phyloP scores from a whole-genome alignment of 1,140 invertebrate species.

The Leucophenga varia region DNA sequence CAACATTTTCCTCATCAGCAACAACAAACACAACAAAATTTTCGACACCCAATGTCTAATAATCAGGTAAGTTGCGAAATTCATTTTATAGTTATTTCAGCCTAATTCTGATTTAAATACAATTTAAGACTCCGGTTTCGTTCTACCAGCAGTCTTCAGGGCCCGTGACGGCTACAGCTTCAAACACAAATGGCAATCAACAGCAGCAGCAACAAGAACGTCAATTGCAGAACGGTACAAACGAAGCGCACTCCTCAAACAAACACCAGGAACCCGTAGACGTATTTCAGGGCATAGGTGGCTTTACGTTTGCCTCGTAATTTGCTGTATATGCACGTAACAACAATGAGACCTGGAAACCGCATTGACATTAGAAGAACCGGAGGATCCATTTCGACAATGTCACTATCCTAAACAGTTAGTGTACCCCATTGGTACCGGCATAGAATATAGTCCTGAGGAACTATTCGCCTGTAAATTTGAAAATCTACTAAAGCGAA shows the following conservation, averaged over 20 bases:
- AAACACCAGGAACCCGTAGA: background rate
- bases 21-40: background rate
- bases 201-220: slow-evolving; percentile 9
- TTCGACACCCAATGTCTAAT: background rate
- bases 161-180: too few relatives aligned
- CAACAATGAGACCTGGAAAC: slow-evolving; percentile 53
- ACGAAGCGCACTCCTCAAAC: slow-evolving; percentile 6
- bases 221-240: slow-evolving; percentile 25
- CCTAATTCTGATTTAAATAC: too few relatives aligned
- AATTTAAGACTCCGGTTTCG: too few relatives aligned
- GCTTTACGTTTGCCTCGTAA: slow-evolving; percentile 36
- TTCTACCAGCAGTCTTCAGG: too few relatives aligned
- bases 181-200: background rate
- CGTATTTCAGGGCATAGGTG: too few relatives aligned
- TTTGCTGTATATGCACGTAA: slow-evolving; percentile 46
- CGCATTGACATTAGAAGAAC: slow-evolving; percentile 49
- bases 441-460: slow-evolving; percentile 50
- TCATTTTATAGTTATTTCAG: too few relatives aligned
- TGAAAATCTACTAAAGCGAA: slow-evolving; percentile 18
- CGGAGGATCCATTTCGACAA: slow-evolving; percentile 43
- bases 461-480: slow-evolving; percentile 42
- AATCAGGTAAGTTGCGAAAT: too few relatives aligned
- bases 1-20: background rate
- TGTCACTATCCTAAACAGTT: slow-evolving; percentile 49
- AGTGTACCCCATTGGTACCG: slow-evolving; percentile 41